A percentile compares a stretch with the other conserved stretches of the same genome.
Evolutionary conservation across 92 coral and sea anemone species (phyloP).

Genomic region (Porites divaricata): DNA sequence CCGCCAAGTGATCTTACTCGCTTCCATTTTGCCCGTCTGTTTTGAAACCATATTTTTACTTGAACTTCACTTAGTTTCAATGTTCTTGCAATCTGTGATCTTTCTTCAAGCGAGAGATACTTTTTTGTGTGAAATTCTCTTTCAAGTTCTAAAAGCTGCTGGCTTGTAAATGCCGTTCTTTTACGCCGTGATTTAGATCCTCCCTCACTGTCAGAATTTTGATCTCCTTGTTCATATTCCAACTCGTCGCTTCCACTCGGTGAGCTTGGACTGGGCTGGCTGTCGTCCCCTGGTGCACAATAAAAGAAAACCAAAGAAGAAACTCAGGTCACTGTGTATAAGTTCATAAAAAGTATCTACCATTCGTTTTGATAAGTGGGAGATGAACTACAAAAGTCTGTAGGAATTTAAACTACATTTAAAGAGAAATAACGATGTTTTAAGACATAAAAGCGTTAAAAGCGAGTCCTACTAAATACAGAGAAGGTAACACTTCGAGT

Average conservation of each 20-base stretch:
- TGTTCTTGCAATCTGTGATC: conserved; percentile 92
- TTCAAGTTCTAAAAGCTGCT: conserved; percentile 95
- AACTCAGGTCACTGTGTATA: background rate
- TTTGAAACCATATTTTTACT: conserved; percentile 99
- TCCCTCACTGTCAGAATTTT: conserved; percentile 63
- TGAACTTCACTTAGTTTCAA: conserved; percentile 92
- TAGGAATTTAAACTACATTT: background rate
- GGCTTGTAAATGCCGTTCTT: conserved; percentile 97
- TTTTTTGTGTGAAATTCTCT: conserved; percentile 96
- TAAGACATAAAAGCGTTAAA: background rate
- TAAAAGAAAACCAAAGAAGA: background rate
- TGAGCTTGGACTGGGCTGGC: conserved; percentile 28
- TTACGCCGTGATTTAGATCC: conserved; percentile 89
- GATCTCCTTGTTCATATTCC: conserved; percentile 71
- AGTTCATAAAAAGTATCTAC: background rate
- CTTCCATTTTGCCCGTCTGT: conserved; percentile 99
- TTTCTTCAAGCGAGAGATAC: conserved; percentile 92
- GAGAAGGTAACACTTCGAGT: background rate
- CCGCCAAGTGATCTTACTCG: conserved; percentile 94
- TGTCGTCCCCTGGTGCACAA: conserved; percentile 15
- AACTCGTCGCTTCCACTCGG: conserved; percentile 56
- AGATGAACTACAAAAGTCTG: background rate
- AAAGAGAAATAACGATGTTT: background rate
- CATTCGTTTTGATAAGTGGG: background rate
- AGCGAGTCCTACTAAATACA: background rate